Evolutionary conservation across 2,797 vertebrate genomes (phyloP), one percentile per base, ranked within the genome.

Genomic region (Acropternis orthonyx): DNA sequence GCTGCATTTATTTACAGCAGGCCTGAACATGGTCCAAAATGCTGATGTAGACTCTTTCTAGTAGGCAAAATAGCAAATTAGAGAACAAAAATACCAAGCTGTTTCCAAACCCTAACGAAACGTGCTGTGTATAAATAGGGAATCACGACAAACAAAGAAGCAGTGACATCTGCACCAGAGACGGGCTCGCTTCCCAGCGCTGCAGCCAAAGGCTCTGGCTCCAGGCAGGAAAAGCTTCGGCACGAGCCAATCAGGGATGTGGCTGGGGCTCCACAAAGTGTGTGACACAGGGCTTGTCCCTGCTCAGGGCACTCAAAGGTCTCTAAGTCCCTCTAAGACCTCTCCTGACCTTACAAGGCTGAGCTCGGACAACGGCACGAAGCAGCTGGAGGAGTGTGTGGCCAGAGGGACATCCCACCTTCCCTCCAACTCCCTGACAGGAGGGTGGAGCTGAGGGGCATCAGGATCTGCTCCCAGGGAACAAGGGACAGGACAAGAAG

Each of bases 21-120:
- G 78, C 80, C 89, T 94, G 92, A 95, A 92, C 2, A 1, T 7
- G 81, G 71, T 89, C 93, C 95, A 96, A 92, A 87, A 83, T 13
- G 92, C 91, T 91, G 91, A 94, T 83, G 92, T 37, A 56, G 91
- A n/a, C 84, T 79, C 91, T 83, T 96, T 82, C 65, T 19, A 93
- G 93, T n/a, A 85, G 92, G 87, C 92, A 95, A 93, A 95, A 92
- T 32, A 92, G 84, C 88, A 89, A 91, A 95, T 89, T 43, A 89
- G 84, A 55, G 82, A 91, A 95, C 88, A 95, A 93, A 94, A 93
- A 77, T 39, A 74, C 5, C 74, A 63, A 89, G 94, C 93, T 77
- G 84, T 7, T 92, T 74, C 86, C 93, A 89, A 94, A 78, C 11
- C 74, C 94, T 48, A 43, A 63, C 51, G 3, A 52, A 92, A 85